A percentile compares a stretch with the other conserved stretches of the same genome.
These are phyloP conservation scores for Anthophora plumipes DNA, from an alignment of 2,888 invertebrate species.

Conservation along the genomic window DNA sequence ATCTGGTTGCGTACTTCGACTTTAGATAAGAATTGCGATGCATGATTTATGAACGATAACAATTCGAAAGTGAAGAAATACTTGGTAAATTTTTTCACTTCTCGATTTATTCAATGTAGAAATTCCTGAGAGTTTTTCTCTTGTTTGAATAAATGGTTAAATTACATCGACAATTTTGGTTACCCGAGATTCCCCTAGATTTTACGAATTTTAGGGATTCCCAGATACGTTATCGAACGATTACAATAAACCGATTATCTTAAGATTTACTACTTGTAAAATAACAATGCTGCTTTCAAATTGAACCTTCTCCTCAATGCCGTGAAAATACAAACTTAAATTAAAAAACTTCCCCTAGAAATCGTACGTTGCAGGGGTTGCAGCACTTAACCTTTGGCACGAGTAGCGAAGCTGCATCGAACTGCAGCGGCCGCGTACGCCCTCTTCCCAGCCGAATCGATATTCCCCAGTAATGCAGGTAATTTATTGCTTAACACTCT, in stretches of 20 bases:
- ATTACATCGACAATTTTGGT: too few species aligned
- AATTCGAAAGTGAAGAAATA: not conserved
- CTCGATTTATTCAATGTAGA: not conserved
- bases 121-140: too few species aligned
- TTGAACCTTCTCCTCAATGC: not conserved
- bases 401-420: conserved; percentile 51
- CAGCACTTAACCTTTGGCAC: conserved; percentile 56
- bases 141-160: too few species aligned
- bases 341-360: conserved; percentile 4
- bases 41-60: too few species aligned
- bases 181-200: not conserved
- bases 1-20: not conserved
- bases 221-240: not conserved
- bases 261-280: not conserved
- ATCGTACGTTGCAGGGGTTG: conserved; percentile 4
- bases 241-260: not conserved
- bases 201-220: not conserved
- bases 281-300: not conserved
- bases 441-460: conserved; percentile 65
- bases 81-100: not conserved
- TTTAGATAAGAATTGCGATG: not conserved
- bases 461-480: conserved; percentile 70
- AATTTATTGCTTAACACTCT: conserved; percentile 72
- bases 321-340: conserved; percentile 10
- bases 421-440: conserved; percentile 59